Conservation (phyloP, 2,797 vertebrate species). For the Garrulus glandarius region DNA sequence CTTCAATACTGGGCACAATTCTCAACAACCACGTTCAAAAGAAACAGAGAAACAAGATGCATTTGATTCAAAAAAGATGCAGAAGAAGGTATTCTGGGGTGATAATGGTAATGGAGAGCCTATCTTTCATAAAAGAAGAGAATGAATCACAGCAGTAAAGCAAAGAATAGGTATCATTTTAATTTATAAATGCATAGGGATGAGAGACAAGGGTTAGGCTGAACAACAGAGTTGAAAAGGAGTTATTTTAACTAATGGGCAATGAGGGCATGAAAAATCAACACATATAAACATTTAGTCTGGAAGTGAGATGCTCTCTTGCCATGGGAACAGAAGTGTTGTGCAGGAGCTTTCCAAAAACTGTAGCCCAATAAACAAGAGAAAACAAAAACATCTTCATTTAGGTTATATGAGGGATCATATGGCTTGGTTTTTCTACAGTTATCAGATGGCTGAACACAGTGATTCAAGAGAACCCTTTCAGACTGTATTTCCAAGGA, state of each 20-base stretch:
- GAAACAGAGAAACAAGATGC: neutral
- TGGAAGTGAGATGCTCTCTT: neutral
- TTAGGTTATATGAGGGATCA: neutral
- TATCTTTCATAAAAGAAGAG: neutral
- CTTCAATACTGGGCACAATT: neutral
- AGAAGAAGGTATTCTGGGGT: neutral
- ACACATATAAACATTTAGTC: conserved; percentile 11
- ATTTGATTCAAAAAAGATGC: neutral
- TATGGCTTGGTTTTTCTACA: neutral
- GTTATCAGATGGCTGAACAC: neutral
- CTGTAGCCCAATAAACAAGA: neutral
- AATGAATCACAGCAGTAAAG: neutral
- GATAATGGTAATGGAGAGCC: neutral
- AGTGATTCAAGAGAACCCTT: neutral
- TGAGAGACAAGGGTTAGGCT: neutral
- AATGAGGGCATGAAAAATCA: conserved; percentile 1
- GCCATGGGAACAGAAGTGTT: conserved; percentile 8
- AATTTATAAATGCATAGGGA: neutral
- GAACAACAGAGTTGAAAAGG: neutral
- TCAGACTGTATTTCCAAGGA: neutral
- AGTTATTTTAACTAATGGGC: conserved; percentile 1
- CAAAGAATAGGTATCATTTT: neutral
- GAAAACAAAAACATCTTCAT: conserved; percentile 16
- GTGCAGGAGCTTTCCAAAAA: conserved; percentile 4
- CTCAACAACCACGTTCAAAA: neutral